These are phyloP conservation scores for Dreissena rostriformis DNA, from an alignment of 1,140 invertebrate species.

Conservation along the genomic window DNA sequence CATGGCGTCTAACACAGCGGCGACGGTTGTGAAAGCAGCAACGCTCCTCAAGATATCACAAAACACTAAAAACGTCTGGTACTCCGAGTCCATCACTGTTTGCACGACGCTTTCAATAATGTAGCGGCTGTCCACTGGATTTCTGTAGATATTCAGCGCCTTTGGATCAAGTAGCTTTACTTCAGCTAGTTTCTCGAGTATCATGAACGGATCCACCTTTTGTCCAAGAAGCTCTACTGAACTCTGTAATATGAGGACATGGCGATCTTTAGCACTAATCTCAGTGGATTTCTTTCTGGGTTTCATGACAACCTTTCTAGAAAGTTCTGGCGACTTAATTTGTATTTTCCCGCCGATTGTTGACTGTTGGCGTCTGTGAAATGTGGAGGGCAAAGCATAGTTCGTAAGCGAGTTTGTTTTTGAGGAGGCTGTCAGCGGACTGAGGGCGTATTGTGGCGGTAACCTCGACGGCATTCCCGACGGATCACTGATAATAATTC, in stretches of 20 bases:
- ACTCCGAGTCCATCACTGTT: conserved; percentile 66
- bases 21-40: conserved; percentile 62
- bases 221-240: conserved; percentile 73
- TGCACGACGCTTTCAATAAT: conserved; percentile 74
- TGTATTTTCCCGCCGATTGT: conserved; percentile 65
- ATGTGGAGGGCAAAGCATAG: conserved; percentile 26
- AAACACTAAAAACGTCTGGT: conserved; percentile 64
- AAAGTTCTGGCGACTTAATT: conserved; percentile 69
- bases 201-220: conserved; percentile 67
- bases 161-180: conserved; percentile 62
- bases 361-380: not conserved
- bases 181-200: conserved; percentile 67
- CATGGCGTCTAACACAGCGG: conserved; percentile 72
- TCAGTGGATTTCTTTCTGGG: conserved; percentile 65
- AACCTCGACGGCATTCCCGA: not conserved
- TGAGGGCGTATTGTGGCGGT: not conserved
- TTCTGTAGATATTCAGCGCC: conserved; percentile 68
- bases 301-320: conserved; percentile 57
- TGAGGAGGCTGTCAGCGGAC: conserved; percentile 17
- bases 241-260: conserved; percentile 72
- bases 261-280: conserved; percentile 63
- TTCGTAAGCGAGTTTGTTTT: conserved; percentile 25
- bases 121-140: conserved; percentile 69
- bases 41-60: conserved; percentile 67
- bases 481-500: not conserved